Evolutionary conservation across 2,113 vertebrate species (phyloP), one percentile per base, ranked within the genome.

Genomic region (Psammodynastes pulverulentus): DNA sequence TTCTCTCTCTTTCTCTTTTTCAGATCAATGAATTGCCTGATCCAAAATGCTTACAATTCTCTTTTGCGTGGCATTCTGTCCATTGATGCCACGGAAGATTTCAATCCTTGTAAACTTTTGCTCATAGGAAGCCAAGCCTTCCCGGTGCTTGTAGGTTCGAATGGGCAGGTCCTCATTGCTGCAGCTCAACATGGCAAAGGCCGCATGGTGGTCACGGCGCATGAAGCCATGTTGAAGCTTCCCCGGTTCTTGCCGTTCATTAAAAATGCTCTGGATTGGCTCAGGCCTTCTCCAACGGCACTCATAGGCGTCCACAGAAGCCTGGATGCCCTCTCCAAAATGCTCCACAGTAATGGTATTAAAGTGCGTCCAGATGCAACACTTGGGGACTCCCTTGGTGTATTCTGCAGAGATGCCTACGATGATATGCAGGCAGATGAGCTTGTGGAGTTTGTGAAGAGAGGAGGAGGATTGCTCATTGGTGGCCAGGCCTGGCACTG

Each of bases 401-500:
- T 98, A 49, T 98, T 98, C 92, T 98, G 98, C 62, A 96, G 97
- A 0, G 95, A 98, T 1, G 98, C 98, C 93, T 98, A 98, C 93
- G 97, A 95, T 0, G 95, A 97, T 21, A 96, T 51, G 0, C 90
- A 67, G 39, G 96, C 92, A 0, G 96, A 97, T 53, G 96, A 97
- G 9, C 89, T 99, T 72, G 95, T 98, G 93, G 95, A 94, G 6
- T 99, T 98, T 54, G 45, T 99, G 84, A 98, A 98, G 94, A 91
- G 43, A 0, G 98, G 98, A n/a, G 98, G 98, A 5, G 98, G 98
- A 48, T 95, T 99, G 95, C 97, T 99, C 12, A 94, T 99, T 5
- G 98, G 98, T 0, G 98, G 98, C 23, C 98, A 99, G 51, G 98
- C 98, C 0, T 98, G 98, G 97, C 48, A 94, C 58, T 99, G 98